Evolutionary conservation across 2,888 invertebrate genomes (phyloP), one percentile per base, ranked within the genome.

Genomic region (Ctenicera cuprea): DNA sequence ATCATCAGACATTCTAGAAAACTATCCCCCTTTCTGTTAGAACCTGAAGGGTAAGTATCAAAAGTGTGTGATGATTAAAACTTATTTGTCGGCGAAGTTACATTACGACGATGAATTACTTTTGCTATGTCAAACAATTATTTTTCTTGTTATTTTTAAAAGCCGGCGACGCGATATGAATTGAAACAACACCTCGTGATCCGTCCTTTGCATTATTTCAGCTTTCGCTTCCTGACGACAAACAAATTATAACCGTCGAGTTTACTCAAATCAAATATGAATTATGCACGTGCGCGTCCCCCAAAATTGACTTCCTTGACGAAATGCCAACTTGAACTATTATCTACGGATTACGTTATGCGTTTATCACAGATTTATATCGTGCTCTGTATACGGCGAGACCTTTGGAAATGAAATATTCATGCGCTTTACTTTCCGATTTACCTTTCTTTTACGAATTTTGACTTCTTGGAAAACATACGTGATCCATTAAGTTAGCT

Each of bases 391-490:
- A 45, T 62, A 50, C 48, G 22, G n/a, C 38, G 30, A 54, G 20
- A 61, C 37, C 48, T 61, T 68, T 5, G 37, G 43, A 62, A 68
- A 48, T 68, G 48, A 73, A 63, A 73, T 73, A 73, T 73, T 67
- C 57, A 68, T 50, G 26, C 3, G 30, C 26, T 66, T 64, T 73
- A 64, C 63, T 62, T 68, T 68, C 45, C 63, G 38, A 64, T 68
- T 63, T 73, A 68, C 57, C 43, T 63, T 63, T 68, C 63, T 71
- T 64, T 71, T 33, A 33, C 43, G 54, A 64, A 64, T 64, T 71
- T 63, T 50, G 43, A 61, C 11, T 30, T 67, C 30, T 62, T 41
- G 0, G 22, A 20, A 63, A 61, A 72, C 63, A 62, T 67, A 59
- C 50, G 62, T 33, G 48, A 48, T 54, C 33, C 9, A 9, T 16